These are phyloP conservation scores for Brachionus paranguensis DNA, from an alignment of 1,140 invertebrate genomes.

Conservation along the genomic window DNA sequence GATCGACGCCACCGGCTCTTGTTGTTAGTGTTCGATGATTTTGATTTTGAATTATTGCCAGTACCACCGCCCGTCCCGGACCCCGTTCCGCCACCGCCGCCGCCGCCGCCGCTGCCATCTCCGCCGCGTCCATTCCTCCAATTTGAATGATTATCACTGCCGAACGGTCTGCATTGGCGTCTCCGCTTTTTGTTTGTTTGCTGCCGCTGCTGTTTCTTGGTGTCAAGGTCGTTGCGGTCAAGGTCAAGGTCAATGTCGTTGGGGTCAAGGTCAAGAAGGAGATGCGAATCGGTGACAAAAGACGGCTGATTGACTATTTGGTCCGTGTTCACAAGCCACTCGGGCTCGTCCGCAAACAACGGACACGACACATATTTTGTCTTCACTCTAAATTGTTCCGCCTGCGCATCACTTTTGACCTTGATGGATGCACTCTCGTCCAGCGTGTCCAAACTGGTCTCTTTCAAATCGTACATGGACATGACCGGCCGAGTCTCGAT, in stretches of 20 bases:
- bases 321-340: not conserved
- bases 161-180: not conserved
- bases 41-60: no score
- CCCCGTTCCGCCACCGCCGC: no score
- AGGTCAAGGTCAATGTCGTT: not conserved
- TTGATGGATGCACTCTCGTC: not conserved
- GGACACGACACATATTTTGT: not conserved
- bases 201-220: not conserved
- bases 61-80: no score
- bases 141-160: not conserved
- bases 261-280: not conserved
- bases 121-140: not conserved
- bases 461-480: not conserved
- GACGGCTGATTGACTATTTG: not conserved
- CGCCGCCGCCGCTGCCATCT: not conserved
- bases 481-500: not conserved
- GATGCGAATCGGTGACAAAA: not conserved
- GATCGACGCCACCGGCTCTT: no score
- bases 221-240: not conserved
- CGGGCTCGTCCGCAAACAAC: not conserved
- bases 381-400: no score
- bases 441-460: not conserved
- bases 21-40: not conserved
- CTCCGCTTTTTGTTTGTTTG: not conserved
- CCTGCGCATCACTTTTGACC: not conserved